Base-by-base conservation (phyloP, 2,113 vertebrate genomes). In the Eleginops maclovinus region DNA sequence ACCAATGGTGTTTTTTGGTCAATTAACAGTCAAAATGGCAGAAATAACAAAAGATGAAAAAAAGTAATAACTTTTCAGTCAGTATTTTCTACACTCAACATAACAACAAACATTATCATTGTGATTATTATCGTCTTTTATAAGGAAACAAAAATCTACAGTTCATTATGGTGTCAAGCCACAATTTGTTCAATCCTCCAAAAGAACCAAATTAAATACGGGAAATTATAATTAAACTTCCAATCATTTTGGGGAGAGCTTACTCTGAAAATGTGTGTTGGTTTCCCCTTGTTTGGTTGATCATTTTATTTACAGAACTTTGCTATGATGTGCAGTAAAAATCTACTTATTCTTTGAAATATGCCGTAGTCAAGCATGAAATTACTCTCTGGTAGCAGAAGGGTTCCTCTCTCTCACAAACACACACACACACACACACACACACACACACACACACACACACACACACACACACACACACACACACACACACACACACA, bases 301-400 rank as follows among this genome's bases (percentile, higher is more conserved):
- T 77, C 7, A 1, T 50, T 68, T 73, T 51, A 47, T 85, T 65
- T 47, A 40, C 53, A 72, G 16, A 71, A 67, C 19, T 74, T 51
- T 50, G 63, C 49, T 59, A 47, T 67, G 62, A 70, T 62, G 40
- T 51, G 72, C 60, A 62, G 72, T 53, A 87, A 72, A 82, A 80
- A 80, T 81, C 79, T 28, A 70, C 73, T 81, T 83, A 66, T 83
- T 83, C 55, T 81, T 77, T 79, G 44, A 88, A 79, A 76, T 67
- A 83, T 82, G 77, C 75, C 59, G 88, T 84, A 86, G 83, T 86
- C 64, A 81, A 84, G 80, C 87, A 86, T 89, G 82, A 86, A 86
- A 89, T 91, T 73, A 89, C 60, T 74, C 65, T 72, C 24, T 81
- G 60, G 55, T 75, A 78, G 21, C 75, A 86, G 85, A 86, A 84